A percentile compares a stretch with the other conserved stretches of the same genome.
These are phyloP conservation scores for Loris lydekkerianus DNA, from an alignment of 2,797 vertebrate species.

Conservation along the genomic window DNA sequence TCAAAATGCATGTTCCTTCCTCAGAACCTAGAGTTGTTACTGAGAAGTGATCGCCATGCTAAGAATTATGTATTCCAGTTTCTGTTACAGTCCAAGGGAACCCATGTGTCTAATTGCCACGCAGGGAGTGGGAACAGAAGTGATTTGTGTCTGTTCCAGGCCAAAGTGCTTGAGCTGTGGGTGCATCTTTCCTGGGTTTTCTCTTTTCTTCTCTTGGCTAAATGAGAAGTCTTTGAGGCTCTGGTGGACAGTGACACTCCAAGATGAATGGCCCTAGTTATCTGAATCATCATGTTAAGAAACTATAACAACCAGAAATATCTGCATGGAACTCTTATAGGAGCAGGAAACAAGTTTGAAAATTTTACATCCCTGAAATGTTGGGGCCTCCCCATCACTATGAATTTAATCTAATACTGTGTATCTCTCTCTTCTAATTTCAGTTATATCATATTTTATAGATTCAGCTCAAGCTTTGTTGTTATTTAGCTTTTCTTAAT, in stretches of 20 bases:
- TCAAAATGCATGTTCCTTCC: background rate
- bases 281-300: background rate
- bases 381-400: background rate
- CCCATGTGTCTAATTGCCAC: background rate
- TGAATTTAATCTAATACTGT: background rate
- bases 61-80: background rate
- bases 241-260: background rate
- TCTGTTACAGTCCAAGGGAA: background rate
- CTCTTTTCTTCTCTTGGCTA: background rate
- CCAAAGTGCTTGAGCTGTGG: background rate
- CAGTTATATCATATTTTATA: constrained; percentile 69
- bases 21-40: constrained; percentile 23
- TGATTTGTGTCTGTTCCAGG: background rate
- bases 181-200: background rate
- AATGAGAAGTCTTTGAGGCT: background rate
- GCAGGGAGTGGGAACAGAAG: background rate
- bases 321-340: background rate
- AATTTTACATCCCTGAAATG: background rate
- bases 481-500: constrained; percentile 71
- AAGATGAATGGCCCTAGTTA: background rate
- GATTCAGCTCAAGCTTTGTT: constrained; percentile 54
- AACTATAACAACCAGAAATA: background rate
- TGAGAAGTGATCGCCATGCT: background rate
- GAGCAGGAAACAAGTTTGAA: background rate
- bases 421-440: constrained; percentile 1